A percentile compares a stretch with the other conserved stretches of the same genome.
phyloP scores from a whole-genome alignment of 2,113 vertebrate genomes.

The Crypturellus undulatus region DNA sequence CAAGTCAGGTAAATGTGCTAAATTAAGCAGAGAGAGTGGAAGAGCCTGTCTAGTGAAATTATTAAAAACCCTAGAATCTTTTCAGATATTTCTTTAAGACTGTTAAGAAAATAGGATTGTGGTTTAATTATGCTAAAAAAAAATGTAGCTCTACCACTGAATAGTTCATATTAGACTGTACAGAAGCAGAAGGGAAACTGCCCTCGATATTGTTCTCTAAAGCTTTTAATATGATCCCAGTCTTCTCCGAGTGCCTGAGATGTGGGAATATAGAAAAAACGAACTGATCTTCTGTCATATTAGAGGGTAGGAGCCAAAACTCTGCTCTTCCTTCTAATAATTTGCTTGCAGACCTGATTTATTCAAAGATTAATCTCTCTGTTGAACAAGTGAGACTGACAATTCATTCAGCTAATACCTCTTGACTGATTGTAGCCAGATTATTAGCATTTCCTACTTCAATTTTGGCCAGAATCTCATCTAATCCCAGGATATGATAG shows the following conservation, averaged over 20 bases:
- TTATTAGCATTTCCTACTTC: neutral
- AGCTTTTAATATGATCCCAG: neutral
- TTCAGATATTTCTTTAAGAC: neutral
- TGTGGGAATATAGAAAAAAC: neutral
- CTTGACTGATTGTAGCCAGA: neutral
- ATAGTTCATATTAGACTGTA: neutral
- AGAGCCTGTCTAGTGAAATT: neutral
- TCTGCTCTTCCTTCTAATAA: neutral
- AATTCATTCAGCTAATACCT: neutral
- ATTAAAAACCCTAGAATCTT: neutral
- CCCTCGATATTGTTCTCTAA: neutral
- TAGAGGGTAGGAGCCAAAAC: neutral
- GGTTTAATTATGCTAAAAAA: neutral
- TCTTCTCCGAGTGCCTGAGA: neutral
- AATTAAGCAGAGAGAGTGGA: neutral
- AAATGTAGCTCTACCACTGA: neutral
- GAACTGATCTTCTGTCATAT: neutral
- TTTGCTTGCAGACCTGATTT: neutral
- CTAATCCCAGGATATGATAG: neutral
- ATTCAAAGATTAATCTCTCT: neutral
- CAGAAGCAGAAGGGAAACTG: neutral
- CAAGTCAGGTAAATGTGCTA: neutral
- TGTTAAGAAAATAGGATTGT: neutral
- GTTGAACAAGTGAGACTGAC: neutral
- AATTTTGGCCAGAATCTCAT: neutral